Evolutionary conservation across 2,888 invertebrate genomes (phyloP).

Genomic region (Junonia oenone): DNA sequence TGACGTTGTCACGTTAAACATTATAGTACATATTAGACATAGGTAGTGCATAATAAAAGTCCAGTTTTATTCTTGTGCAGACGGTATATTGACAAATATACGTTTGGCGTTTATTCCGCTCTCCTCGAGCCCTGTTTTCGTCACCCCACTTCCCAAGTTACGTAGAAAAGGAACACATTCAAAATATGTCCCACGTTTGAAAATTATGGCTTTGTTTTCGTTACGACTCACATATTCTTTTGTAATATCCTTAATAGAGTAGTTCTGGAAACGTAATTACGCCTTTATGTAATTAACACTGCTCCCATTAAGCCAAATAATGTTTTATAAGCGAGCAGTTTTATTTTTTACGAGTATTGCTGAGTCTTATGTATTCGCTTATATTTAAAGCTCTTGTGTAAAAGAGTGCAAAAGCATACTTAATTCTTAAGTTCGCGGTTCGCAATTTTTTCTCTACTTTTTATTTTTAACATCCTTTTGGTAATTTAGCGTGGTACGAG

Average conservation of each 20-base stretch:
- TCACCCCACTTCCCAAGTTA: conserved; percentile 26
- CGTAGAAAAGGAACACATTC: conserved; percentile 26
- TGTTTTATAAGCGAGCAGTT: not conserved
- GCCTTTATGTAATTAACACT: not conserved
- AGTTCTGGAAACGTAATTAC: not conserved
- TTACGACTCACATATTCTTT: conserved; percentile 18
- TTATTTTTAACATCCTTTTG: not conserved
- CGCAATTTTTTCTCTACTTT: not conserved
- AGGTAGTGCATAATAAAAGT: too few species aligned
- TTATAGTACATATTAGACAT: too few species aligned
- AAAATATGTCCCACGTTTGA: conserved; percentile 41
- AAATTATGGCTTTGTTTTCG: conserved; percentile 60
- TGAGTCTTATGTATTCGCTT: not conserved
- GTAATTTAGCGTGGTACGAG: not conserved
- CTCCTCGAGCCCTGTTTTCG: conserved; percentile 18
- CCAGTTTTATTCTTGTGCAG: not conserved
- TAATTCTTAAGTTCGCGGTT: not conserved
- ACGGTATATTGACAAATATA: conserved; percentile 12
- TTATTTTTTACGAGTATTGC: not conserved
- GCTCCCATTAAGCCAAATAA: not conserved
- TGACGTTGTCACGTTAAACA: too few species aligned
- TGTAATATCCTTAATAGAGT: conserved; percentile 23
- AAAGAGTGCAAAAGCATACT: not conserved
- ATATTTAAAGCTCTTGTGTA: too few species aligned
- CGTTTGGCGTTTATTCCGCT: conserved; percentile 15